A percentile compares a stretch with the other conserved stretches of the same genome.
These are phyloP conservation scores for Promerops cafer DNA, from an alignment of 2,113 vertebrate species.

Conservation along the genomic window DNA sequence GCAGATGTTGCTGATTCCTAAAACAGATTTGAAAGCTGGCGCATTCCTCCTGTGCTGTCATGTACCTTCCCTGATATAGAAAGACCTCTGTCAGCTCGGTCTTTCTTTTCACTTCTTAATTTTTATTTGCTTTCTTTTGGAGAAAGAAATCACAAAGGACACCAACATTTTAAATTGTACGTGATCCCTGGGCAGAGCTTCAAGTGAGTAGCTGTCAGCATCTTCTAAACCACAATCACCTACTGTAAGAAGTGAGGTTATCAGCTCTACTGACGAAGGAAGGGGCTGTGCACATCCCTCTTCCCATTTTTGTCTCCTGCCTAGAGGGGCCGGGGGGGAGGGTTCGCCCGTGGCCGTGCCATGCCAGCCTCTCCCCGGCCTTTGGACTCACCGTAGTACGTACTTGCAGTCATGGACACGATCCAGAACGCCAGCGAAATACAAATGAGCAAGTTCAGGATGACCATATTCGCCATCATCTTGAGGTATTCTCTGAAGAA, in stretches of 20 bases:
- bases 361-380: background rate
- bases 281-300: background rate
- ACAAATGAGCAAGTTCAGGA: constrained; percentile 84
- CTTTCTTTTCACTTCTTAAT: background rate
- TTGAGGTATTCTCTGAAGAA: constrained; percentile 77
- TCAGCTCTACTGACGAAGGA: background rate
- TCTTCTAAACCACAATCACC: background rate
- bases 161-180: background rate
- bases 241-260: background rate
- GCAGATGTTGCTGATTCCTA: background rate
- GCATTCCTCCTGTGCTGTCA: rapidly evolving
- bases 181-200: background rate
- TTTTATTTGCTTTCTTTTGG: background rate
- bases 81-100: rapidly evolving
- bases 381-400: constrained; percentile 82
- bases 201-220: background rate
- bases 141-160: background rate
- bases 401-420: constrained; percentile 83
- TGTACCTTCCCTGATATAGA: rapidly evolving
- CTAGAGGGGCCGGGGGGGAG: background rate
- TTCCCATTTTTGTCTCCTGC: background rate
- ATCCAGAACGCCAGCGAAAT: constrained; percentile 91
- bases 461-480: constrained; percentile 89
- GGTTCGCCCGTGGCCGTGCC: background rate
- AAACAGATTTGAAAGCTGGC: background rate